phyloP scores from a whole-genome alignment of 2,888 invertebrate genomes.

The Polymixis flavicincta region DNA sequence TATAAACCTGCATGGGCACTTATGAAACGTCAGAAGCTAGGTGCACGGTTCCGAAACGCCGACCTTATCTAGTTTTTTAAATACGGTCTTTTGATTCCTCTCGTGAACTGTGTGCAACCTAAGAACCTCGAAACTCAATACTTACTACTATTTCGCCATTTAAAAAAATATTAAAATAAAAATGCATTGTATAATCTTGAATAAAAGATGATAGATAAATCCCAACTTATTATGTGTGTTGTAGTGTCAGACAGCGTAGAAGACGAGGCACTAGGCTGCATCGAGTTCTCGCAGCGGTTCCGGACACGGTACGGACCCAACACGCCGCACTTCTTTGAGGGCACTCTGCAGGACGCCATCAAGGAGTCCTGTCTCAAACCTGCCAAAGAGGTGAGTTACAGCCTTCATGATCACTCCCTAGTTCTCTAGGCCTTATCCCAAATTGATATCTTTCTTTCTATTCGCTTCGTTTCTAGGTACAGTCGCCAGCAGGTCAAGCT shows the following conservation, averaged over 20 bases:
- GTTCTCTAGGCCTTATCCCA: too few species aligned
- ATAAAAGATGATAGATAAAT: neutral
- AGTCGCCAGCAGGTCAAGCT: too few species aligned
- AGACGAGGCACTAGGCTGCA: slow-evolving; percentile 96
- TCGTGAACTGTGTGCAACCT: too few species aligned
- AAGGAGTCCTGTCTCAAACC: slow-evolving; percentile 97
- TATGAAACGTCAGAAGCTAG: too few species aligned
- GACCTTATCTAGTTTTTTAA: too few species aligned
- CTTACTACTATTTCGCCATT: neutral
- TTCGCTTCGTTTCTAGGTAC: too few species aligned
- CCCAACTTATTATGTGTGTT: neutral
- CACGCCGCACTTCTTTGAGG: slow-evolving; percentile 97
- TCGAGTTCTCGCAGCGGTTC: slow-evolving; percentile 97
- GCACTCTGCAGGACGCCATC: slow-evolving; percentile 97
- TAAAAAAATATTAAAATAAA: neutral
- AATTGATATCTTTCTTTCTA: too few species aligned
- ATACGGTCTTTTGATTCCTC: too few species aligned
- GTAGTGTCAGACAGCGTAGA: slow-evolving; percentile 96
- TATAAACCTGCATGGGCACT: too few species aligned
- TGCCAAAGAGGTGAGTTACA: slow-evolving; percentile 94
- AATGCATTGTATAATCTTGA: neutral
- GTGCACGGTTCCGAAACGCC: too few species aligned
- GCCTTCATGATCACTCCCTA: neutral
- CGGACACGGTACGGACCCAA: slow-evolving; percentile 95
- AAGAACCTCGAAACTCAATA: too few species aligned